Evolutionary conservation across 53 echinoderm and acorn worm genomes (phyloP).

Genomic region (Luidia sarsii): DNA sequence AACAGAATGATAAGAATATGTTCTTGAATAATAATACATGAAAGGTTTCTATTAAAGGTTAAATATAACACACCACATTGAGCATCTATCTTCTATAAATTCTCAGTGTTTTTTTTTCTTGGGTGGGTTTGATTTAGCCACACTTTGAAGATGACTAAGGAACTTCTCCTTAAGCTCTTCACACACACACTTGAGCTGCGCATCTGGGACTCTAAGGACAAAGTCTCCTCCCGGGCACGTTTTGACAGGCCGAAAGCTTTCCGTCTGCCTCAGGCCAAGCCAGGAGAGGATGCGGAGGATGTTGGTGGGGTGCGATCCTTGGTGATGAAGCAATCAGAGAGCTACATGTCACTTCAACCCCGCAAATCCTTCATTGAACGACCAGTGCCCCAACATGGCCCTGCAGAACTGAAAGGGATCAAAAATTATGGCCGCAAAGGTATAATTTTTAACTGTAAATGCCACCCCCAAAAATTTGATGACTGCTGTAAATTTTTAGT

Average conservation of each 20-base stretch:
- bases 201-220: slow-evolving; percentile 91
- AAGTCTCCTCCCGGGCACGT: slow-evolving; percentile 85
- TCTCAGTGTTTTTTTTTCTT: too few relatives aligned
- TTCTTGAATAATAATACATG: too few relatives aligned
- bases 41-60: too few relatives aligned
- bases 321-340: slow-evolving; percentile 94
- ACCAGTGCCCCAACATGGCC: slow-evolving; percentile 88
- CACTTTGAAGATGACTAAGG: slow-evolving; percentile 91
- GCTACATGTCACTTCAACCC: slow-evolving; percentile 93
- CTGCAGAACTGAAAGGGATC: slow-evolving; percentile 81
- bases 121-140: slow-evolving; percentile 58
- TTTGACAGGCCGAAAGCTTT: slow-evolving; percentile 98
- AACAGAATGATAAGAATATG: too few relatives aligned
- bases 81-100: too few relatives aligned
- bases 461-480: too few relatives aligned
- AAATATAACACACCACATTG: too few relatives aligned
- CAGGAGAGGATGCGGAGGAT: slow-evolving; percentile 92
- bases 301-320: slow-evolving; percentile 93
- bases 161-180: slow-evolving; percentile 90
- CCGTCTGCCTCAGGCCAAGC: slow-evolving; percentile 94
- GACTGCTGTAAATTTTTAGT: too few relatives aligned
- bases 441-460: too few relatives aligned
- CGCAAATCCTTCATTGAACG: slow-evolving; percentile 88
- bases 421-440: slow-evolving; percentile 83
- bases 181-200: slow-evolving; percentile 92